Percentiles rank a stretch among this genome's conserved stretches.
Evolutionary conservation across 2,888 invertebrate genomes (phyloP).

Genomic region (Mythimna pallens): DNA sequence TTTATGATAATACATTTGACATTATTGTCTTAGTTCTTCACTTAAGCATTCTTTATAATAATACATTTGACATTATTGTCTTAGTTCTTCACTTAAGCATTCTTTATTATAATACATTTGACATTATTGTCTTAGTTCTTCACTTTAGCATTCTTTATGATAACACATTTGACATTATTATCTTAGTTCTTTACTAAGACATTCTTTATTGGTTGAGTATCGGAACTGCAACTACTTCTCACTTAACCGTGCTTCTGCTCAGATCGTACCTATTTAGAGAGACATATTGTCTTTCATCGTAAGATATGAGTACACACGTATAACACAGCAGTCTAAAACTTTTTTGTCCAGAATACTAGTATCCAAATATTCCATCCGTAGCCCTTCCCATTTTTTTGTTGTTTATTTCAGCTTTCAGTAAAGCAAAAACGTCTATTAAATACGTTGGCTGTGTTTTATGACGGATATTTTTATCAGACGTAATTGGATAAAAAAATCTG

Average conservation of each 20-base stretch:
- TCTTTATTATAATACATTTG: too few relatives aligned
- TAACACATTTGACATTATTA: not conserved
- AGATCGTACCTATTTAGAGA: not conserved
- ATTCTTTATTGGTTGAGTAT: too few relatives aligned
- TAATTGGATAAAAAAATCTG: not conserved
- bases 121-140: not conserved
- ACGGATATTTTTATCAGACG: constrained; percentile 4
- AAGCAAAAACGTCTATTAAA: constrained; percentile 17
- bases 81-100: not conserved
- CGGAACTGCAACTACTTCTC: too few relatives aligned
- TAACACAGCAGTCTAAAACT: not conserved
- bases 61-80: not conserved
- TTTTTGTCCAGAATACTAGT: not conserved
- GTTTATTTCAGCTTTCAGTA: constrained; percentile 4
- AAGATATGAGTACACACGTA: too few relatives aligned
- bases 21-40: not conserved
- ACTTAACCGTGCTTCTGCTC: not conserved
- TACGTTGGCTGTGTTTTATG: constrained; percentile 21
- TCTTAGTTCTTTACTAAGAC: not conserved
- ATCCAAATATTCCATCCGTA: too few relatives aligned
- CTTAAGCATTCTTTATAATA: too few relatives aligned
- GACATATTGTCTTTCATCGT: not conserved
- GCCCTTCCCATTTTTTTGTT: not conserved
- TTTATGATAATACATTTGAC: too few relatives aligned
- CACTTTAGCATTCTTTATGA: not conserved